Base-by-base conservation (phyloP, 2,888 invertebrate species). In the Lathronympha strigana region DNA sequence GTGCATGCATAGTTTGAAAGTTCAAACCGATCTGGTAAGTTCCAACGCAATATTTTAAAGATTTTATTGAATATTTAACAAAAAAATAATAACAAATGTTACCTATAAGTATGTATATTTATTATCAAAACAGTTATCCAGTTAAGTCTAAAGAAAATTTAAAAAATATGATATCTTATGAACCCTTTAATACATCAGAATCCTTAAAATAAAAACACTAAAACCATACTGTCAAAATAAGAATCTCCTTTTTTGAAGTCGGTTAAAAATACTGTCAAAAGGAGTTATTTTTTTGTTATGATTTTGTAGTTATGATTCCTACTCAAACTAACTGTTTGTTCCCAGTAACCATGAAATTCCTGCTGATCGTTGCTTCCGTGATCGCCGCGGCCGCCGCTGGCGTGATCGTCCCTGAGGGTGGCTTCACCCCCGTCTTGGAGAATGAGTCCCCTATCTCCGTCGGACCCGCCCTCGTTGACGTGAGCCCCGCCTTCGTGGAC, bases 351-450 rank as follows among this genome's bases (percentile, higher is more conserved):
- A 81, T 81, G 81, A 79, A 79, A 58, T 74, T 71, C 66, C 71
- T 81, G 72, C 67, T 81, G 66, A 73, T 80, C 60, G 73, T 80
- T 60, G 78, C 80, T 63, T 71, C 77, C 58, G 63, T 76, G 61
- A 70, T 81, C 70, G 76, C 77, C 49, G 68, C 80, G 72, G 79
- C 78, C 47, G 67, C 76, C 9, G 81, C 79, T 40, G 71, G 73
- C 13, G 67, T 71, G 28, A 61, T 75, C 5, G 67, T 76, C 17
- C 55, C n/a, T n/a, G n/a, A n/a, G n/a, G n/a, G n/a, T n/a, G n/a
- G n/a, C n/a, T n/a, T 6, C 0, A 38, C 33, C n/a, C 38, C 60
- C 49, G 51, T 66, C 66, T 60, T 51, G 38, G 58, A 51, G 6
- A 40, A 40, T n/a, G 28, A 51, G 43, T 36, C 47, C 64, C 67